Base-by-base conservation (phyloP, 2,797 vertebrate genomes). In the Myioborus miniatus region DNA sequence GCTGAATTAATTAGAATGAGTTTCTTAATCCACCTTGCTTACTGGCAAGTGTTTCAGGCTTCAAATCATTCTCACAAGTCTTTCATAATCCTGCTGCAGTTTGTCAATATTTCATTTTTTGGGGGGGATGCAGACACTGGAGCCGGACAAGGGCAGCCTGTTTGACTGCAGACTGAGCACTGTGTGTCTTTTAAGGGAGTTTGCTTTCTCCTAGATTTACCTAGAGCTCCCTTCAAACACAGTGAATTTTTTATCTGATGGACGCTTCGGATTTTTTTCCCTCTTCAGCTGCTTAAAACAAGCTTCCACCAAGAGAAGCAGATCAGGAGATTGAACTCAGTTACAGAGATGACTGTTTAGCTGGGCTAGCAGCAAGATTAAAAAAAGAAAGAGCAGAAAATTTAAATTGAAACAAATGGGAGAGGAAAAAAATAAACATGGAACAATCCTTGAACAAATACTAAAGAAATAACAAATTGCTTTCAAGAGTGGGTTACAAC, bases 121-220 rank as follows among this genome's bases (percentile, higher is more conserved):
- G 1, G 8, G 13, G 13, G 36, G 41, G 49, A 32, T 56, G 39
- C 60, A 76, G 83, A 65, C 27, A 39, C 43, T 22, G 55, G 19
- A 68, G 58, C 9, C 1, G 69, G 72, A 89, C 81, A 93, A 85
- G 64, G 41, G 53, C 23, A 76, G 91, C 46, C 62, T 93, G 91
- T 94, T 87, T 56, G 29, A 26, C 86, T 72, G n/a, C 88, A 77
- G 52, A 15, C 41, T 43, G 67, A 63, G 67, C 72, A n/a, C 11
- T 37, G 2, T 32, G 3, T 49, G 53, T 41, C 30, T 83, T 52
- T 52, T 23, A 70, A 55, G 36, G 26, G 44, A 60, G 65, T 52
- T 87, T 82, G 50, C 43, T 85, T 93, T 76, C 76, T 86, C 50
- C 59, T 70, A 47, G 74, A 50, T 93, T 94, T 94, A 86, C 83